phyloP scores from a whole-genome alignment of 1,140 invertebrate genomes.

The Wasmannia auropunctata region DNA sequence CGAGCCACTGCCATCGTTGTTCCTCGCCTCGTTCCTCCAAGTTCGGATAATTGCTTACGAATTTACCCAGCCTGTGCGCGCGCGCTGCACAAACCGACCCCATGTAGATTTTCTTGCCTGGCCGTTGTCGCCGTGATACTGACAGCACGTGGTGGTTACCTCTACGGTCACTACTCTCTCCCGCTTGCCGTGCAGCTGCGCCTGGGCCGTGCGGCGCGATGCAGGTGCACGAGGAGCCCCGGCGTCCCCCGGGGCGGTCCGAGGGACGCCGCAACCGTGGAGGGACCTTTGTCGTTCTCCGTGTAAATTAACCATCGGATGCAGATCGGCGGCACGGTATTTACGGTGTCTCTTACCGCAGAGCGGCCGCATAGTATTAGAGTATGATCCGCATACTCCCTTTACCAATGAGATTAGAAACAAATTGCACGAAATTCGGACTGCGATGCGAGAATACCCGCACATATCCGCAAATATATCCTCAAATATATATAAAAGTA shows the following conservation, averaged over 20 bases:
- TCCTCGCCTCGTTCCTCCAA: conserved; percentile 33
- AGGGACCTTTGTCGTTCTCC: conserved; percentile 48
- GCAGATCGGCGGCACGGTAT: conserved; percentile 14
- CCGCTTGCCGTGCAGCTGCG: conserved; percentile 20
- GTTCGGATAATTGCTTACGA: conserved; percentile 75
- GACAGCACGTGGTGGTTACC: conserved; percentile 5
- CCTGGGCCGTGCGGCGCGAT: background rate
- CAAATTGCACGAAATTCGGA: background rate
- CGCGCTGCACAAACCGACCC: conserved; percentile 19
- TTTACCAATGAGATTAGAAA: background rate
- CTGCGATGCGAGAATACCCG: background rate
- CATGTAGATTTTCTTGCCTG: conserved; percentile 29
- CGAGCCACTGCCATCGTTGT: conserved; percentile 43
- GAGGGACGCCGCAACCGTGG: conserved; percentile 32
- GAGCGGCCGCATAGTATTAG: background rate
- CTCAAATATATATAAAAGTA: background rate
- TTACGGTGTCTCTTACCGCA: conserved; percentile 45
- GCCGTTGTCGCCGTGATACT: conserved; percentile 39
- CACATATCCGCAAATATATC: background rate
- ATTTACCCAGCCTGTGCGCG: conserved; percentile 22
- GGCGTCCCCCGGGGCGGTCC: conserved; percentile 30
- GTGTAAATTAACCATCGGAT: conserved; percentile 58
- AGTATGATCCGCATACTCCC: background rate
- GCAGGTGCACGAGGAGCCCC: conserved; percentile 35
- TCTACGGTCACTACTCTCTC: background rate